Evolutionary conservation across 2,797 vertebrate species (phyloP).

Genomic region (Chloroceryle amazona): DNA sequence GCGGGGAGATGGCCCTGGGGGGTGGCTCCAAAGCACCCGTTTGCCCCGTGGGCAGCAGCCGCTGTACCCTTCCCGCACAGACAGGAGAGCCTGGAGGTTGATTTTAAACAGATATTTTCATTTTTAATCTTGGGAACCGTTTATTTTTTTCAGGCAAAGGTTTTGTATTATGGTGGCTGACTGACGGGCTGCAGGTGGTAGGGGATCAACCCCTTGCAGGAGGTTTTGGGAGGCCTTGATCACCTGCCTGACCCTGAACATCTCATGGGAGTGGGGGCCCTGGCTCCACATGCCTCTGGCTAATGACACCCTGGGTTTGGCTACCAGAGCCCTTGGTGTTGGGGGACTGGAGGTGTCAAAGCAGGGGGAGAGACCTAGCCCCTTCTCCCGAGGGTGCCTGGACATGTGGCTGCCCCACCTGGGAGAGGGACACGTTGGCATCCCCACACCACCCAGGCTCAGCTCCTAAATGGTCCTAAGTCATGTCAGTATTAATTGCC

Average conservation of each 20-base stretch:
- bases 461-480: background rate
- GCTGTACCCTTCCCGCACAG: background rate
- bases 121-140: conserved; percentile 4
- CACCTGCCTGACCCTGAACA: background rate
- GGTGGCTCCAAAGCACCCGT: background rate
- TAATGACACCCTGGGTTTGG: background rate
- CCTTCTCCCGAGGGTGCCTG: background rate
- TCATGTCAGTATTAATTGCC: background rate
- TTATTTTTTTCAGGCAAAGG: conserved; percentile 30
- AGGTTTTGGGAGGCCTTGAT: background rate
- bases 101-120: background rate
- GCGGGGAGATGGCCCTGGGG: accelerated
- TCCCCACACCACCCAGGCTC: accelerated
- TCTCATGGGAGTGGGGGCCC: accelerated
- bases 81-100: background rate
- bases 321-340: background rate
- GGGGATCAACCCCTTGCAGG: background rate
- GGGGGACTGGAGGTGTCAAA: background rate
- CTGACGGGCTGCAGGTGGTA: background rate
- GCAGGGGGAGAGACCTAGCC: accelerated
- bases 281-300: background rate
- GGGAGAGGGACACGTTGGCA: accelerated
- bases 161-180: background rate
- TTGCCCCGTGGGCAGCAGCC: background rate
- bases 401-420: background rate